Evolutionary conservation across 2,888 invertebrate genomes (phyloP), one percentile per base, ranked within the genome.

Genomic region (Acronicta alni): DNA sequence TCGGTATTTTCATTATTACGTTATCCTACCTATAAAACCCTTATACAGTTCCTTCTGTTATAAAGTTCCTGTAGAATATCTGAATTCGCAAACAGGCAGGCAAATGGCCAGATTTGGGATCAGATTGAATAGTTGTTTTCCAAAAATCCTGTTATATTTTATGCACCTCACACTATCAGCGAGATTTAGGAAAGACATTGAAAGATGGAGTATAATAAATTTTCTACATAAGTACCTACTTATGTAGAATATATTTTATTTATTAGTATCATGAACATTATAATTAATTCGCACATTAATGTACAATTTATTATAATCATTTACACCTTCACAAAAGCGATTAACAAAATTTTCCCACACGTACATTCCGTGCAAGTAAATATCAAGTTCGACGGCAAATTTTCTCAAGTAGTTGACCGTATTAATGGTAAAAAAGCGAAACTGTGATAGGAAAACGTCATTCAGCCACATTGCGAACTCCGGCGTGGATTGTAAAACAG

Each of bases 381-480:
- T 76, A 70, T 75, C 65, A 67, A 56, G 67, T 75, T 67, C 65
- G 46, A 57, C 68, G 55, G 53, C 67, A 62, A 74, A 70, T 73
- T 67, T 69, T 60, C 65, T 69, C 30, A 68, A 67, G 70, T 74
- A 61, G 63, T 57, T 57, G 51, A 71, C 38, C 61, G 52, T 62
- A 54, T 64, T 51, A 69, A 69, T 68, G 72, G 73, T 78, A 81
- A 75, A 83, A 68, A 67, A 79, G 81, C 80, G 45, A 87, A 86
- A 81, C 74, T 75, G 77, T 80, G 82, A 82, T 89, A 89, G 90
- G 91, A 91, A 88, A 85, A 81, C 84, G 81, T 79, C 83, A 83
- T 83, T 85, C 82, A 76, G 62, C 72, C 70, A 75, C 77, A 85
- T 84, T 78, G 76, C 82, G 75, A 76, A 72, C 75, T 68, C 67